phyloP scores from a whole-genome alignment of 2,888 invertebrate genomes.

The Pandemis heparana region DNA sequence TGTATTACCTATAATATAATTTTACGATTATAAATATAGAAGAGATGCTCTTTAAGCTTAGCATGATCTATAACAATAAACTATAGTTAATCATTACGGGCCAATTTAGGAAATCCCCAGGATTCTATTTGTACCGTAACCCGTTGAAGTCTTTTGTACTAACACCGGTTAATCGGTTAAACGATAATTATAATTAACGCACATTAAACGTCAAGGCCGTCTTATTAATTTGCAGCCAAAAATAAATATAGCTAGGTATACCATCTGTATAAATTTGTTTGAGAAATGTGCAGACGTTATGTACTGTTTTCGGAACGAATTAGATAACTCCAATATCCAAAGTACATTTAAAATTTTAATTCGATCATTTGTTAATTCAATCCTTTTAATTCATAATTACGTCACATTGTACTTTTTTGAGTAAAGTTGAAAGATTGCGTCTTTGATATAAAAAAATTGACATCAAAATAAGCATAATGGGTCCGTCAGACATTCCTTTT shows the following conservation, averaged over 20 bases:
- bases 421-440: too few relatives aligned
- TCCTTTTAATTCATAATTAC: too few relatives aligned
- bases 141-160: constrained; percentile 82
- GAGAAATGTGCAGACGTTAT: neutral
- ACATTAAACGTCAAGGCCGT: neutral
- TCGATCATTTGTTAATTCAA: too few relatives aligned
- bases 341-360: too few relatives aligned
- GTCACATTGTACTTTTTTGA: too few relatives aligned
- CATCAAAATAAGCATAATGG: too few relatives aligned
- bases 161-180: neutral
- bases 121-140: constrained; percentile 45
- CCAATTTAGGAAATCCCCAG: neutral
- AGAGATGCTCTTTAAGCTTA: neutral
- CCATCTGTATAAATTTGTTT: neutral
- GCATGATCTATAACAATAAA: neutral
- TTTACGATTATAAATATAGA: neutral
- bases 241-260: neutral
- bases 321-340: too few relatives aligned
- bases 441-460: too few relatives aligned
- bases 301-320: neutral
- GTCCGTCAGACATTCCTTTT: too few relatives aligned
- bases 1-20: neutral
- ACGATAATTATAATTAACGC: neutral
- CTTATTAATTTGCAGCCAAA: neutral
- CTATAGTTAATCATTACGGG: neutral